phyloP scores from a whole-genome alignment of 2,888 invertebrate genomes.

The Nipponacmea schrenckii region DNA sequence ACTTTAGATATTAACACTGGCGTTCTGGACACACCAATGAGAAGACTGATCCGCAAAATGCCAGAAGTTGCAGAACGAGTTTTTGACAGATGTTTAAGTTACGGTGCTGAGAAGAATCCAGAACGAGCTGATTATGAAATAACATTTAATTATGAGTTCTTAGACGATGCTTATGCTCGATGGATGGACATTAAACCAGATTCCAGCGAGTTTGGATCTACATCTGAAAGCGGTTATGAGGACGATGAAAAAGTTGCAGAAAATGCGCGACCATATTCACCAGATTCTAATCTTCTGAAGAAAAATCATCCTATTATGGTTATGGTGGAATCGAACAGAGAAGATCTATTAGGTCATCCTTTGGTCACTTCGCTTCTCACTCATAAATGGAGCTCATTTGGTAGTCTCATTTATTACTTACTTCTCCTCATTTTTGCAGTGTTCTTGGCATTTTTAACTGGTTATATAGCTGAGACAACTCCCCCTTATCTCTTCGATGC shows the following conservation, averaged over 20 bases:
- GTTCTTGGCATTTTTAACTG: slow-evolving; percentile 69
- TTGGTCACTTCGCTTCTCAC: slow-evolving; percentile 69
- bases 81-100: slow-evolving; percentile 61
- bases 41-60: slow-evolving; percentile 70
- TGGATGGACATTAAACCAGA: slow-evolving; percentile 51
- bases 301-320: slow-evolving; percentile 68
- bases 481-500: slow-evolving; percentile 38
- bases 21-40: slow-evolving; percentile 68
- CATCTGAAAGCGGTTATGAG: slow-evolving; percentile 59
- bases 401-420: slow-evolving; percentile 70
- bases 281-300: slow-evolving; percentile 62
- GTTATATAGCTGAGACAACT: slow-evolving; percentile 62
- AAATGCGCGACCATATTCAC: slow-evolving; percentile 61
- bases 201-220: slow-evolving; percentile 45
- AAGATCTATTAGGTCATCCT: slow-evolving; percentile 70
- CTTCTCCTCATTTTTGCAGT: slow-evolving; percentile 68
- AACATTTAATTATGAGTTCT: slow-evolving; percentile 70
- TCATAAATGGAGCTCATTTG: slow-evolving; percentile 70
- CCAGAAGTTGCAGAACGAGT: slow-evolving; percentile 68
- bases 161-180: slow-evolving; percentile 69
- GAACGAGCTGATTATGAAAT: slow-evolving; percentile 61
- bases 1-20: slow-evolving; percentile 55
- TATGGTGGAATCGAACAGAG: slow-evolving; percentile 67
- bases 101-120: slow-evolving; percentile 53
- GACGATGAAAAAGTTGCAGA: slow-evolving; percentile 58